phyloP scores from a whole-genome alignment of 2,797 vertebrate species.

The Echiichthys vipera region DNA sequence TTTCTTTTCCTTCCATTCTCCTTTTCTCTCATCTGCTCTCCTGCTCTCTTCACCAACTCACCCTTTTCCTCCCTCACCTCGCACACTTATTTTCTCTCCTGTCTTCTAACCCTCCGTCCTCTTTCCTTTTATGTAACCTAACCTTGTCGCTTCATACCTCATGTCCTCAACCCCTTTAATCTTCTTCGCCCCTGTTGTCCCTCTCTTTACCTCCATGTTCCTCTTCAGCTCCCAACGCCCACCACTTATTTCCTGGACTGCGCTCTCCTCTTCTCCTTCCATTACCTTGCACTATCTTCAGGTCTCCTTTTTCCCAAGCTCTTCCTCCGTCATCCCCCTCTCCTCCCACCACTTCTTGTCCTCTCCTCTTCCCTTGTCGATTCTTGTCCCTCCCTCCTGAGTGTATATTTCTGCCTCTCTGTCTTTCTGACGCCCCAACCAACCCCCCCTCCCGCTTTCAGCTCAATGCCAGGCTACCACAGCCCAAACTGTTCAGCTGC shows the following conservation, averaged over 20 bases:
- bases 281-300: background rate
- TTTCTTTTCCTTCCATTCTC: conserved; percentile 2
- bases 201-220: background rate
- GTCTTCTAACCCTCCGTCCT: background rate
- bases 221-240: background rate
- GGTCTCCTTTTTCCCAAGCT: background rate
- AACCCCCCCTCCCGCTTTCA: conserved; percentile 80
- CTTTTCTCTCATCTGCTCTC: background rate
- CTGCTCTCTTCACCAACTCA: background rate
- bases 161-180: background rate
- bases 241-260: background rate
- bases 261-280: background rate
- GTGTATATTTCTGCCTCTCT: conserved; percentile 7
- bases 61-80: background rate
- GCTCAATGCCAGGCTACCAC: conserved; percentile 94
- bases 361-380: conserved; percentile 4
- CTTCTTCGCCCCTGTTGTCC: background rate
- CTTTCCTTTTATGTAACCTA: background rate
- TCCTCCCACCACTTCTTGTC: background rate
- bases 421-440: conserved; percentile 2
- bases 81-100: background rate
- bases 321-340: background rate
- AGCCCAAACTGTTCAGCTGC: conserved; percentile 98
- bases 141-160: background rate
- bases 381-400: conserved; percentile 18